Conservation (phyloP, 2,113 vertebrate genomes). For the Ornithorhynchus anatinus region DNA sequence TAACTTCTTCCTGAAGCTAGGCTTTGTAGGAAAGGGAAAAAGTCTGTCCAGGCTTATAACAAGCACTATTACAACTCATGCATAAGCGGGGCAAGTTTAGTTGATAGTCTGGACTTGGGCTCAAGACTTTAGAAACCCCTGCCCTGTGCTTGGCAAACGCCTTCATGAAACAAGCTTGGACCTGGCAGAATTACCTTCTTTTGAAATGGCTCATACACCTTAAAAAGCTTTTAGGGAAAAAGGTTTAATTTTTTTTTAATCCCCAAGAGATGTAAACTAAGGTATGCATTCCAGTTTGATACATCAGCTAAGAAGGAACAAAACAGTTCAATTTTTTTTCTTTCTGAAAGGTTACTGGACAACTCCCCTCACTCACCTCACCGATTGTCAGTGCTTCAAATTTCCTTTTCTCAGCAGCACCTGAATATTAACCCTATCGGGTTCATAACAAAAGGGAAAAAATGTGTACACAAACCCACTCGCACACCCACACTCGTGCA, state of each 20-base stretch:
- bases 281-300: no score
- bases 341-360: conserved; percentile 55
- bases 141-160: not conserved
- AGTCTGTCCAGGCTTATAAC: not conserved
- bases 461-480: not conserved
- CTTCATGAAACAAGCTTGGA: not conserved
- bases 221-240: no score
- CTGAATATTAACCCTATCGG: not conserved
- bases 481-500: not conserved
- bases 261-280: no score
- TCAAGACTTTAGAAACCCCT: not conserved
- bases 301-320: conserved; percentile 34
- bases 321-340: conserved; percentile 33
- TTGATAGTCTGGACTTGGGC: no score
- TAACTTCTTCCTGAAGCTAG: not conserved
- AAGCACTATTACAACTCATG: not conserved
- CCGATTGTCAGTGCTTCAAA: not conserved
- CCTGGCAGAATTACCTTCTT: not conserved
- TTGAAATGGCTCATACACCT: no score
- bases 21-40: not conserved
- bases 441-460: not conserved
- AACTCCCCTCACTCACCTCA: conserved; percentile 28
- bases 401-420: conserved; percentile 18
- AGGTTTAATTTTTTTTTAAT: no score
- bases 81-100: not conserved